phyloP scores from a whole-genome alignment of 2,113 vertebrate genomes.

The Brienomyrus brachyistius region DNA sequence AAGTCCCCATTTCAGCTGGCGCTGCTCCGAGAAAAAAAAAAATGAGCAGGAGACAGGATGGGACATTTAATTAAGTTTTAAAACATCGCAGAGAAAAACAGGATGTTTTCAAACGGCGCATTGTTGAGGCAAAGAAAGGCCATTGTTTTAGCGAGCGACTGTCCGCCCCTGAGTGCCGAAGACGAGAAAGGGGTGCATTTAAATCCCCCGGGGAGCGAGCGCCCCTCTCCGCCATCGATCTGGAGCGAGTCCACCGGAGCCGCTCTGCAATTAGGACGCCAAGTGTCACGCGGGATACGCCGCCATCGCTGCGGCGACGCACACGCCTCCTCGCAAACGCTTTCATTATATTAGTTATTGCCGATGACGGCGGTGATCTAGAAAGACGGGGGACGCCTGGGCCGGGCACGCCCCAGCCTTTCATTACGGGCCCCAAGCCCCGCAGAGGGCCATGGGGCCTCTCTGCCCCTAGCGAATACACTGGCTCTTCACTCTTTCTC shows the following conservation, averaged over 20 bases:
- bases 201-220: slow-evolving; percentile 1
- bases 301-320: not conserved
- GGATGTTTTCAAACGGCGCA: slow-evolving; percentile 39
- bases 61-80: slow-evolving; percentile 43
- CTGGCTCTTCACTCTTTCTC: not conserved
- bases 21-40: not conserved
- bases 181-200: slow-evolving; percentile 32
- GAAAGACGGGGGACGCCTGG: not conserved
- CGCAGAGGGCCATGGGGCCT: not conserved
- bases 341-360: slow-evolving; percentile 6
- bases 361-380: not conserved
- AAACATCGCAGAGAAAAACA: slow-evolving; percentile 39
- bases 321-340: not conserved
- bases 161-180: slow-evolving; percentile 26
- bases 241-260: slow-evolving; percentile 15
- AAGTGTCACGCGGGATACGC: not conserved
- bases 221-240: slow-evolving; percentile 28
- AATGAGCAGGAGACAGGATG: slow-evolving; percentile 29
- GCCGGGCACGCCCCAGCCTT: not conserved
- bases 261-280: slow-evolving; percentile 30
- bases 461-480: not conserved
- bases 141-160: slow-evolving; percentile 37
- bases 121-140: slow-evolving; percentile 35
- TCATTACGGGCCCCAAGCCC: not conserved
- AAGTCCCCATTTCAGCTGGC: slow-evolving; percentile 19